Evolutionary conservation across 2,888 invertebrate genomes (phyloP).

Genomic region (Merodon equestris): DNA sequence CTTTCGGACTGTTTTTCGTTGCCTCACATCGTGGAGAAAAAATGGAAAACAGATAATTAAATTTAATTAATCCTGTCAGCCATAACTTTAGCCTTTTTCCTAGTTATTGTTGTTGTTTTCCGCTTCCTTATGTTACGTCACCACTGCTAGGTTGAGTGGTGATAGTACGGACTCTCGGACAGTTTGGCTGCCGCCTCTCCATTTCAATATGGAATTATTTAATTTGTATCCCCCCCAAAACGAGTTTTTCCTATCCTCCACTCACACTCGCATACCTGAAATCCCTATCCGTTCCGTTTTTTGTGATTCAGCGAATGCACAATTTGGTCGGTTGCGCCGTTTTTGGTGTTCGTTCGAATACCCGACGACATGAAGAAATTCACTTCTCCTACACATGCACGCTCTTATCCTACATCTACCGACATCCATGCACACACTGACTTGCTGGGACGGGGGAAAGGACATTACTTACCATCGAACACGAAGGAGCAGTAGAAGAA

Average conservation of each 20-base stretch:
- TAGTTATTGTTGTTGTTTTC: not conserved
- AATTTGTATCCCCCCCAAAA: conserved; percentile 61
- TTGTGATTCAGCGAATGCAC: conserved; percentile 20
- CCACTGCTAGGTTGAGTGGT: no score
- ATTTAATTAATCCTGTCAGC: conserved; percentile 69
- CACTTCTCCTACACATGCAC: conserved; percentile 19
- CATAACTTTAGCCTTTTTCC: conserved; percentile 59
- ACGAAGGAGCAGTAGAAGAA: conserved; percentile 33
- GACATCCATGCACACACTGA: conserved; percentile 1
- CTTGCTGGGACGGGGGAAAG: conserved; percentile 2
- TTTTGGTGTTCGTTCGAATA: no score
- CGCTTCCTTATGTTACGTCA: not conserved
- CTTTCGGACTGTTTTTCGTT: conserved; percentile 33
- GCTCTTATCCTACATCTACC: no score
- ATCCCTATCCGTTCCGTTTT: conserved; percentile 9
- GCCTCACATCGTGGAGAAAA: conserved; percentile 26
- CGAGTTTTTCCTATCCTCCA: conserved; percentile 18
- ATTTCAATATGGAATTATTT: conserved; percentile 63
- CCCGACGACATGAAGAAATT: conserved; percentile 10
- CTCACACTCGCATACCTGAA: conserved; percentile 18
- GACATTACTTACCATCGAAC: conserved; percentile 64
- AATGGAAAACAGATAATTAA: conserved; percentile 63
- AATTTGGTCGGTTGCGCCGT: conserved; percentile 24
- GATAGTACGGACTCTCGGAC: not conserved
- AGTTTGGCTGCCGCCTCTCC: conserved; percentile 38